Evolutionary conservation across 2,113 vertebrate species (phyloP), one percentile per base, ranked within the genome.

Genomic region (Chitala chitala): DNA sequence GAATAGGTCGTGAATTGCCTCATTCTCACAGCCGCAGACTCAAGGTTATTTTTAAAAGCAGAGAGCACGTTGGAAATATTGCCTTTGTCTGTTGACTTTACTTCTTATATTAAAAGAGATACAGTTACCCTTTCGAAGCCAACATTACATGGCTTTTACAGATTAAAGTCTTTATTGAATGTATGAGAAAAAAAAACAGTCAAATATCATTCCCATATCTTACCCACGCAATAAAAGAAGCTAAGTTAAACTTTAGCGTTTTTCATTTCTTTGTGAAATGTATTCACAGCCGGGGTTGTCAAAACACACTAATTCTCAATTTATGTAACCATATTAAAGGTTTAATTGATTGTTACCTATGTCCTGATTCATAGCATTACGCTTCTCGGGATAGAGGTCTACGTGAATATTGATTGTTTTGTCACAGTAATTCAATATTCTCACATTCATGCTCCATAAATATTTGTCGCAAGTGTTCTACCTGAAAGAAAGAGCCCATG

Each of bases 51-150:
- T 75, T 73, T 69, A 61, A 31, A 63, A 42, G 51, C 38, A 55
- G 31, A 29, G 15, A 17, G 24, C n/a, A 68, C 66, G 31, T 7
- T 33, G 29, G 1, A 44, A 7, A 64, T 69, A 66, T 71, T 59
- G 51, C 10, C n/a, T 70, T 51, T 38, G 31, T 73, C 22, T 31
- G n/a, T 76, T n/a, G 31, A 50, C 33, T 73, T 46, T 56, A 58
- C 59, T 75, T 78, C 8, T 68, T 59, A 55, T 40, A 69, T 29
- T 66, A 66, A 76, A 61, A 66, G 69, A 51, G 59, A 76, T 31
- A 65, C 26, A 54, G 36, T 66, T 69, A 20, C 73, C 69, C 48
- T 58, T 33, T 42, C 53, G 24, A 65, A 24, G 58, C 40, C 51
- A 70, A 13, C 22, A 69, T 63, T 73, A 71, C n/a, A 40, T 38